Conservation (phyloP, 2,797 vertebrate genomes). For the Sebastes hopkinsi region DNA sequence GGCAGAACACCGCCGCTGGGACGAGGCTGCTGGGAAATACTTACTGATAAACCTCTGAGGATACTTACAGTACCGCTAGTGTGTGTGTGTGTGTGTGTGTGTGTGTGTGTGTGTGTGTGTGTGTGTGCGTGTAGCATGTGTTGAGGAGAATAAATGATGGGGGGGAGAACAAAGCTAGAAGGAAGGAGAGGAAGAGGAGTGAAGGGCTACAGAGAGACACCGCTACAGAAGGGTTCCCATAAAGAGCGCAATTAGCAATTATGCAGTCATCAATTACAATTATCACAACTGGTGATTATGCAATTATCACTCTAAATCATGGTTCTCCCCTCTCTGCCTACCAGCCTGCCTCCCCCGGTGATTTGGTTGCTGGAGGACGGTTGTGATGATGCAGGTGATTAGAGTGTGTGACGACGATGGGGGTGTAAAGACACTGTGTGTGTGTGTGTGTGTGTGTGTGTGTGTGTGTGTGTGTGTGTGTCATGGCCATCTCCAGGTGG, state of each 20-base stretch:
- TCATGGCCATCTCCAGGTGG: conserved; percentile 16
- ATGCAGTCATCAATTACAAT: conserved; percentile 85
- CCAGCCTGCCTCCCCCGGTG: conserved; percentile 74
- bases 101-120: background rate
- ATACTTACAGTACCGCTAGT: conserved; percentile 64
- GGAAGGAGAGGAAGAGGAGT: conserved; percentile 36
- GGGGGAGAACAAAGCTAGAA: conserved; percentile 37
- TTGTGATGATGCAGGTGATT: conserved; percentile 75
- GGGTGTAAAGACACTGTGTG: conserved; percentile 23
- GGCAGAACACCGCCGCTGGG: conserved; percentile 72
- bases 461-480: conserved; percentile 44
- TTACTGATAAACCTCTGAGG: conserved; percentile 75
- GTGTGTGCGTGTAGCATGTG: conserved; percentile 15
- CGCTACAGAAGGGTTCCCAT: conserved; percentile 75
- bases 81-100: background rate
- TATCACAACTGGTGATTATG: conserved; percentile 85
- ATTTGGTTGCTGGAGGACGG: conserved; percentile 68
- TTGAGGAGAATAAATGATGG: conserved; percentile 51
- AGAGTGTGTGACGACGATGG: conserved; percentile 54
- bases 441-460: conserved; percentile 41
- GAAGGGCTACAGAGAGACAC: conserved; percentile 58
- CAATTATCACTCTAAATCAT: conserved; percentile 85
- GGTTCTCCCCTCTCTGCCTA: conserved; percentile 67
- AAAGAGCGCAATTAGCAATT: conserved; percentile 82
- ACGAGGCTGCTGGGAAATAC: conserved; percentile 76